Evolutionary conservation across 2,888 invertebrate species (phyloP), one percentile per base, ranked within the genome.

Genomic region (Tiphia femorata): DNA sequence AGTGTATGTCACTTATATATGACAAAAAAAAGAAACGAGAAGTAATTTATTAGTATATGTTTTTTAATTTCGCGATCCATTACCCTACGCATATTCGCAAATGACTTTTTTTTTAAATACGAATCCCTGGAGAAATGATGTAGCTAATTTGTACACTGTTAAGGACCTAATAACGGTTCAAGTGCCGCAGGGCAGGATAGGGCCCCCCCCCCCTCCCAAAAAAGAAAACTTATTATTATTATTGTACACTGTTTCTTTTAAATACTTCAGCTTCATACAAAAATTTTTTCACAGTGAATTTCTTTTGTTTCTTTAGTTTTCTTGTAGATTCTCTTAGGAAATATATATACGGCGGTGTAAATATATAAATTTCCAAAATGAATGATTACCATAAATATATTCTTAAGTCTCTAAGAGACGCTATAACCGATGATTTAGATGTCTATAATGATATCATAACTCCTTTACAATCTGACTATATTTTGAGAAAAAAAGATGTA

Each of bases 381-480:
- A 76, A 79, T n/a, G 57, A 58, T 33, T 43, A 57, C 35, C 77
- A 81, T 51, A 43, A 57, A 49, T 62, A 78, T 8, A 73, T 82
- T 49, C 69, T 82, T 14, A 50, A 8, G 35, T 55, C 38, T 14
- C 52, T 76, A 37, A 62, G 70, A 17, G 59, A 46, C 2, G 62
- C 52, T 27, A 73, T 82, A 46, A 48, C 76, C 12, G 68, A 72
- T 19, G 80, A 82, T 59, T 47, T 82, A 16, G 75, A 82, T 64
- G 74, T 82, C 6, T 48, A 71, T 33, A 81, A 82, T 67, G 75
- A 73, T 2, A 72, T 82, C 19, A 58, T 82, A 44, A 20, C 62
- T 25, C 67, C 71, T n/a, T 51, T 82, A 29, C 62, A 49, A 6
- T 52, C 58, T 4, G 72, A 76, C 27, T 69, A 66, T 12, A 77